A percentile compares a stretch with the other conserved stretches of the same genome.
Conservation (phyloP, 2,797 vertebrate genomes). For the Myotis pilosus region DNA sequence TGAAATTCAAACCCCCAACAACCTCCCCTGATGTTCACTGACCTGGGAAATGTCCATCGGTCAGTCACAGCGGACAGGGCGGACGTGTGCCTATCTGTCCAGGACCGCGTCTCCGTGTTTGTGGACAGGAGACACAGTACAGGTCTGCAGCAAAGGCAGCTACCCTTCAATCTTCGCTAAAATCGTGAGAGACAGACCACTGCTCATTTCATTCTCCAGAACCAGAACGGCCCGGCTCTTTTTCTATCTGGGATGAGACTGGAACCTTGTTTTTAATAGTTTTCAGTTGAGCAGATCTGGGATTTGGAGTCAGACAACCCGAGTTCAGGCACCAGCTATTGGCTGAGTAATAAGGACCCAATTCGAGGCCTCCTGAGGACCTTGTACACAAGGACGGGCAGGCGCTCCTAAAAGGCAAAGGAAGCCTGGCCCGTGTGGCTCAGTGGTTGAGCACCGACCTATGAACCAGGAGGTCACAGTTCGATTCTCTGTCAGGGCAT, state of each 20-base stretch:
- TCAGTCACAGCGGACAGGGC: neutral
- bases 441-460: too few species aligned
- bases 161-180: neutral
- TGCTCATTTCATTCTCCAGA: neutral
- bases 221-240: neutral
- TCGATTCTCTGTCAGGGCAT: too few species aligned
- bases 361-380: neutral
- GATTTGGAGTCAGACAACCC: neutral
- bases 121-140: neutral
- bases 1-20: neutral
- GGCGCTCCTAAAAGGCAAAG: neutral
- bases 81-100: too few species aligned
- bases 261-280: neutral
- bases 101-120: accelerated
- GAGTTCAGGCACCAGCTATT: neutral
- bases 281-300: neutral
- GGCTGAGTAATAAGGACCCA: neutral
- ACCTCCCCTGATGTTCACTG: neutral
- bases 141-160: neutral
- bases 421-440: too few species aligned
- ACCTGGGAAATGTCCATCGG: neutral
- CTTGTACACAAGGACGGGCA: neutral
- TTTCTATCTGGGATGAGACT: neutral
- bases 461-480: too few species aligned
- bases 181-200: neutral